Conservation (phyloP, 2,797 vertebrate species). For the Labeo calbasu region DNA sequence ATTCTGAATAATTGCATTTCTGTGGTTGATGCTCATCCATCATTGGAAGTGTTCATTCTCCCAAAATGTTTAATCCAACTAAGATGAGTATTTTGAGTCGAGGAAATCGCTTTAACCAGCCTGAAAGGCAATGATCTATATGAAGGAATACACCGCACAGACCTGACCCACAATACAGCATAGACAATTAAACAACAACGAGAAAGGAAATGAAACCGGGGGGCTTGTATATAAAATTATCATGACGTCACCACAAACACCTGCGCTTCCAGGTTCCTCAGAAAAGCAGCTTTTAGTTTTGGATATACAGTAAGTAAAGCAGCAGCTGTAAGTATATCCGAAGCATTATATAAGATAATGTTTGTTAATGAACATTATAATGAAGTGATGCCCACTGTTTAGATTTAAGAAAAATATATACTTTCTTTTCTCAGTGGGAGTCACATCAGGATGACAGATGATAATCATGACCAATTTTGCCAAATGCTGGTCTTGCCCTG, state of each 20-base stretch:
- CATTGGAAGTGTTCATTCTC: slow-evolving; percentile 61
- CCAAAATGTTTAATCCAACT: slow-evolving; percentile 73
- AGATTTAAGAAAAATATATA: no score
- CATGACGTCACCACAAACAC: neutral
- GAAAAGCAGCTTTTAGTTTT: neutral
- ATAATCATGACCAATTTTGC: neutral
- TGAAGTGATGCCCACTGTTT: neutral
- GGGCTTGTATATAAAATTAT: neutral
- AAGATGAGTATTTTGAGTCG: slow-evolving; percentile 68
- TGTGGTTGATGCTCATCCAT: slow-evolving; percentile 64
- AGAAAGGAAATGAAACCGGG: neutral
- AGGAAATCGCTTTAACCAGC: slow-evolving; percentile 67
- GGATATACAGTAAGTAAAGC: neutral
- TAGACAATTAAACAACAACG: slow-evolving; percentile 26
- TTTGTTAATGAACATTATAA: neutral
- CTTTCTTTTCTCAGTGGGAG: neutral
- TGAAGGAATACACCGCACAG: slow-evolving; percentile 51
- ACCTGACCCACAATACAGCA: slow-evolving; percentile 38
- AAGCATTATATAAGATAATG: neutral
- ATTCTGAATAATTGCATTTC: slow-evolving; percentile 64
- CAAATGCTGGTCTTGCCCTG: neutral
- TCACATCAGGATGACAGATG: neutral
- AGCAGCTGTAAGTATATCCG: neutral
- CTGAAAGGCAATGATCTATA: slow-evolving; percentile 64
- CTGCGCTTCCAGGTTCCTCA: neutral